These are phyloP conservation scores for Platyscapa corneri DNA, from an alignment of 1,140 invertebrate species.

Conservation along the genomic window DNA sequence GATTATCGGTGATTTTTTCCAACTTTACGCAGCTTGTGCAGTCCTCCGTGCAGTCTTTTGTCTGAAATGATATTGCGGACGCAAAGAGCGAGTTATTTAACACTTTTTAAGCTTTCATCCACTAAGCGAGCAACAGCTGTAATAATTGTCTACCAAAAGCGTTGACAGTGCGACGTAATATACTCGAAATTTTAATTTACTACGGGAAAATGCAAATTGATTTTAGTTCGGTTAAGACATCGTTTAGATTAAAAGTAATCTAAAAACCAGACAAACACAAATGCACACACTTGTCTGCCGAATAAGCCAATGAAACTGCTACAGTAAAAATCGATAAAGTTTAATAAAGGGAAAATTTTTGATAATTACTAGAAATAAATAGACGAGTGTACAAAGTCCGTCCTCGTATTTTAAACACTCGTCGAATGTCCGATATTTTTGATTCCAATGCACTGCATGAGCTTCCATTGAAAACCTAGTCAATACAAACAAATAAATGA, in stretches of 20 bases:
- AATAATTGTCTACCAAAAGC: too few relatives aligned
- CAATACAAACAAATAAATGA: background rate
- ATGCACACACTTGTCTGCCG: too few relatives aligned
- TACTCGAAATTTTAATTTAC: too few relatives aligned
- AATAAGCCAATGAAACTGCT: too few relatives aligned
- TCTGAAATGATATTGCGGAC: constrained; percentile 52
- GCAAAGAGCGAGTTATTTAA: background rate
- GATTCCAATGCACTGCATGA: constrained; percentile 87
- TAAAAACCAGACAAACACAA: too few relatives aligned
- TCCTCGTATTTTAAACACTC: constrained; percentile 83
- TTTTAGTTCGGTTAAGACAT: too few relatives aligned
- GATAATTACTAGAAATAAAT: constrained; percentile 79
- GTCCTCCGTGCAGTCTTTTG: constrained; percentile 57
- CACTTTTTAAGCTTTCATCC: background rate
- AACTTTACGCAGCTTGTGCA: constrained; percentile 63
- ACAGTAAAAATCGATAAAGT: too few relatives aligned
- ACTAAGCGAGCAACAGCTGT: too few relatives aligned
- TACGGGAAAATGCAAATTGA: too few relatives aligned
- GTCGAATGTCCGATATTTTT: constrained; percentile 80
- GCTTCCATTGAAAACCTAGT: constrained; percentile 82
- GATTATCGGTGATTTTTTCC: constrained; percentile 69
- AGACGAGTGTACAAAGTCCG: constrained; percentile 84
- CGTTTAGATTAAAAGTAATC: too few relatives aligned
- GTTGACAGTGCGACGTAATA: too few relatives aligned
- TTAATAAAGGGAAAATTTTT: background rate